These are phyloP conservation scores for Odobenus rosmarus DNA, from an alignment of 2,113 vertebrate genomes.

Conservation along the genomic window DNA sequence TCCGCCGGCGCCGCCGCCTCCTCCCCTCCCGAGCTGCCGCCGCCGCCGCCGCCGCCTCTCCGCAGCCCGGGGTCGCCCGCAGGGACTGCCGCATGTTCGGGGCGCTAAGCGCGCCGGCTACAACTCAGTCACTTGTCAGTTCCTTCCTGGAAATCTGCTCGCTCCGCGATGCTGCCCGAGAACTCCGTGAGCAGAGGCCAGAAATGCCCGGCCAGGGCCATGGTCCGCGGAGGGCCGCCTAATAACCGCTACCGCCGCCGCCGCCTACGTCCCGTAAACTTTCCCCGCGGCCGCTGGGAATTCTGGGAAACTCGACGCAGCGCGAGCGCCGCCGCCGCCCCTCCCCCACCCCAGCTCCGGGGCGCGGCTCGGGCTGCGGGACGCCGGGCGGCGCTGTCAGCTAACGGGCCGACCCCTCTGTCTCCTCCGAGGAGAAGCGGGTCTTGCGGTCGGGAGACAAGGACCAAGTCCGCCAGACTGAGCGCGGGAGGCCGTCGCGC, in stretches of 20 bases:
- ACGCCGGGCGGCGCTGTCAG: accelerated
- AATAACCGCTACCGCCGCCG: slow-evolving; percentile 58
- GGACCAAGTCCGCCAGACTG: accelerated
- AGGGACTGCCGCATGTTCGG: slow-evolving; percentile 66
- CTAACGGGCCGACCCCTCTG: accelerated
- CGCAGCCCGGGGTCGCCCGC: slow-evolving; percentile 58
- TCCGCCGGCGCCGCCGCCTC: slow-evolving; percentile 44
- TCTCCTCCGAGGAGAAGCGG: accelerated
- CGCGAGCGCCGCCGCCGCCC: background rate
- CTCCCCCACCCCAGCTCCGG: background rate
- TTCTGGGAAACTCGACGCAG: slow-evolving; percentile 74
- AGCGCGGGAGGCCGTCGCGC: background rate
- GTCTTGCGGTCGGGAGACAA: too few species aligned
- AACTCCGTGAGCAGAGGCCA: background rate
- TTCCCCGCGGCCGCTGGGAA: slow-evolving; percentile 74
- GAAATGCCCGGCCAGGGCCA: slow-evolving; percentile 29
- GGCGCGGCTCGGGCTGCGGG: background rate
- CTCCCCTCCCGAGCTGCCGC: slow-evolving; percentile 61
- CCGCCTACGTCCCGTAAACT: slow-evolving; percentile 68
- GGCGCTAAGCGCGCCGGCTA: slow-evolving; percentile 68
- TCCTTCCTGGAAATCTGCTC: slow-evolving; percentile 46
- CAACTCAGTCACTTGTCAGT: slow-evolving; percentile 39
- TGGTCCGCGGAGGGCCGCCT: slow-evolving; percentile 40
- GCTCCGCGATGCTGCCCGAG: background rate
- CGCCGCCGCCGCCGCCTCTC: slow-evolving; percentile 53